Base-by-base conservation (phyloP, 2,888 invertebrate species). In the Scelioninae gen. 1 region DNA sequence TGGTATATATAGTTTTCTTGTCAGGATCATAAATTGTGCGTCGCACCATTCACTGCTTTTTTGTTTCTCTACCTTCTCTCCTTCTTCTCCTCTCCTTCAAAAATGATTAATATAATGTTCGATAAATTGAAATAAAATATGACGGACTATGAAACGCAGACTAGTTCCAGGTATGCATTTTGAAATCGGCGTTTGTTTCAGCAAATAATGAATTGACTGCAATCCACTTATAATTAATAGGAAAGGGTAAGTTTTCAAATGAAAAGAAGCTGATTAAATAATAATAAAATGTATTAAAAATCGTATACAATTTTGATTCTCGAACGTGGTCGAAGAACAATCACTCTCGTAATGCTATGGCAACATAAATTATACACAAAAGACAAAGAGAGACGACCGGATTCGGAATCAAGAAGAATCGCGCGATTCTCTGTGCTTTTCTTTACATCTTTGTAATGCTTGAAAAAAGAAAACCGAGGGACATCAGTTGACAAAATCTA, bases 271-370 rank as follows among this genome's bases (percentile, higher is more conserved):
- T 40, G 82, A 84, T 86, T 91, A 91, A 91, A 91, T 91, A 91
- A 91, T 91, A 91, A 90, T 91, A 91, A 90, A 90, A 86, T 91
- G 90, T 91, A 91, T 91, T 91, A 91, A 91, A 91, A 91, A 89
- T 91, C 91, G 91, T 91, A 91, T 91, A 91, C 91, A 91, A 91
- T 91, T 91, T 90, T 89, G 89, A 91, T 90, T 90, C 84, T 90
- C 88, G 88, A 86, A 86, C 86, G 78, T 85, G 87, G 82, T 85
- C 85, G 84, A 85, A 85, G 85, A 85, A 85, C 84, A 85, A 84
- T 87, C 87, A 87, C 85, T 86, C 85, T 86, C 84, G 68, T 84
- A 86, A 86, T 86, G 85, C 88, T 88, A 89, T 89, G 89, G 89
- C 89, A 89, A 89, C 89, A 69, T 88, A 89, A 88, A 89, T 83